Evolutionary conservation across 2,797 vertebrate species (phyloP).

Genomic region (Poeciliopsis turneri): DNA sequence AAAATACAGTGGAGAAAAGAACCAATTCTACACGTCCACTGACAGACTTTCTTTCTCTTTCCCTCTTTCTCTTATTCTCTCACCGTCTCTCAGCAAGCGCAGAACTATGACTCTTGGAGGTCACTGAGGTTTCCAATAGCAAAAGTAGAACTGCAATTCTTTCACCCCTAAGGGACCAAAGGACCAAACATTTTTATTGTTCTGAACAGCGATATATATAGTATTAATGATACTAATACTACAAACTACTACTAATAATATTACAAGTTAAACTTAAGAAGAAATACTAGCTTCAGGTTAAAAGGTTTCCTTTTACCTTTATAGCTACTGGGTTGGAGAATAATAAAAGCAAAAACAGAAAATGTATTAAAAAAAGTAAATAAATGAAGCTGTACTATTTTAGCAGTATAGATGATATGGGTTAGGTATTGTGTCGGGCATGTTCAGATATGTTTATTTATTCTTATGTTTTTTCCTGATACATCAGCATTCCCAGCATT

Average conservation of each 20-base stretch:
- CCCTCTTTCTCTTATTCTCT: conserved; percentile 81
- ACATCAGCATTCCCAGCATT: conserved; percentile 59
- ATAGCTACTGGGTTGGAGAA: conserved; percentile 84
- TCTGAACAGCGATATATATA: conserved; percentile 86
- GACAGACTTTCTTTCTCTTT: conserved; percentile 82
- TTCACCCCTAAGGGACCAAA: conserved; percentile 88
- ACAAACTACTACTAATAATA: conserved; percentile 85
- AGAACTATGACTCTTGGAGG: conserved; percentile 80
- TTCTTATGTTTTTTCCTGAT: conserved; percentile 23
- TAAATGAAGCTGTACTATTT: conserved; percentile 84
- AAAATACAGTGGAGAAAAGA: conserved; percentile 74
- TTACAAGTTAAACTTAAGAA: conserved; percentile 81
- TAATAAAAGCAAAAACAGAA: conserved; percentile 79
- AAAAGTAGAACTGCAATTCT: conserved; percentile 84
- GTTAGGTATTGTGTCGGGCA: conserved; percentile 79
- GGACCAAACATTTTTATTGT: conserved; percentile 89
- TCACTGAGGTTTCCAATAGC: conserved; percentile 84
- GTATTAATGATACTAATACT: conserved; percentile 86
- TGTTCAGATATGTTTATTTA: conserved; percentile 69
- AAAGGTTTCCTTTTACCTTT: conserved; percentile 84
- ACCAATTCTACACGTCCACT: conserved; percentile 76
- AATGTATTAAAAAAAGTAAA: conserved; percentile 74
- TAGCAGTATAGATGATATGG: conserved; percentile 85
- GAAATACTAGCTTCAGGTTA: conserved; percentile 85
- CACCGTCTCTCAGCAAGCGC: conserved; percentile 80